Percentiles rank a stretch among this genome's conserved stretches.
These are phyloP conservation scores for Alexandromys fortis DNA, from an alignment of 2,113 vertebrate genomes.

Conservation along the genomic window DNA sequence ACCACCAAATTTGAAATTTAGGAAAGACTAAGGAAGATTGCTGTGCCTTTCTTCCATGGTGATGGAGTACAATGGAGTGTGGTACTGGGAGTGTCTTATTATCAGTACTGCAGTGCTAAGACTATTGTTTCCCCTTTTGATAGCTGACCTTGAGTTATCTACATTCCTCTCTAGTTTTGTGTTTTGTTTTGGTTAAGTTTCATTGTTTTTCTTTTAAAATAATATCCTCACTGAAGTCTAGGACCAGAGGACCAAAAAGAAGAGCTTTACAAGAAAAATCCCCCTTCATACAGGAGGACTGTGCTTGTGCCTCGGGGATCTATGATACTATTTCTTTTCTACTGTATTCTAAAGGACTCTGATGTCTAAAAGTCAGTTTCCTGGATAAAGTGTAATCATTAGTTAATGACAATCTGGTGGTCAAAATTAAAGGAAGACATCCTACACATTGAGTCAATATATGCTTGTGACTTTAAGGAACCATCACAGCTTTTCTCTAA, in stretches of 20 bases:
- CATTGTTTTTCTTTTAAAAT: neutral
- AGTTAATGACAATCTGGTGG: neutral
- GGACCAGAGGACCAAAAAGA: neutral
- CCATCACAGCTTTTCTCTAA: slow-evolving; percentile 32
- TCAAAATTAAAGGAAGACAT: neutral
- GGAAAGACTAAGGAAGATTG: neutral
- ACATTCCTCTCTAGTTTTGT: neutral
- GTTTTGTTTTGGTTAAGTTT: neutral
- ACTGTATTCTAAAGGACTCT: neutral
- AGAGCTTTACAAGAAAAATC: neutral
- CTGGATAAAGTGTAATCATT: neutral
- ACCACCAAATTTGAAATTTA: neutral
- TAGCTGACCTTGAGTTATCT: neutral
- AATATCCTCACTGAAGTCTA: neutral
- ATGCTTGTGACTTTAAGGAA: neutral
- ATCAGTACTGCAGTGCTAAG: neutral
- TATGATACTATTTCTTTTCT: neutral
- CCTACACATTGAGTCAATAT: neutral
- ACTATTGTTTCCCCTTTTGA: neutral
- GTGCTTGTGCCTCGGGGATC: neutral
- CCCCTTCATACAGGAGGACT: fast-evolving
- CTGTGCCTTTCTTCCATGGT: neutral
- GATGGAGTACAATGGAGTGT: neutral
- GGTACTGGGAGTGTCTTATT: neutral
- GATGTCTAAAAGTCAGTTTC: neutral